Evolutionary conservation across 2,797 vertebrate species (phyloP).

Genomic region (Babyrousa celebensis): DNA sequence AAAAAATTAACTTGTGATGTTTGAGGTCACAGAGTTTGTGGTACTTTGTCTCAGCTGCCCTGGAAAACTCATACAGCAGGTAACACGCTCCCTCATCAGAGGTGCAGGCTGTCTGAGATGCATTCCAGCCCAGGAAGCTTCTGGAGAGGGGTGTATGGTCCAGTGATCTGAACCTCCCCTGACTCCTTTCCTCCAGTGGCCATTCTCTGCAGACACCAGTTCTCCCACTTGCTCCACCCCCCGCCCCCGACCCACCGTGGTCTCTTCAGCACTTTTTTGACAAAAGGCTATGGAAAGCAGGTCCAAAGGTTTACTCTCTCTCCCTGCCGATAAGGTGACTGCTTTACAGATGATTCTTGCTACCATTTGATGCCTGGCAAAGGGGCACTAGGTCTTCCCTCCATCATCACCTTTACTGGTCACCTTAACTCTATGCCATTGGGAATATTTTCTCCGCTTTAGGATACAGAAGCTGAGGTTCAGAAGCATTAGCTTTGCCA

Average conservation of each 20-base stretch:
- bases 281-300: not conserved
- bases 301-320: not conserved
- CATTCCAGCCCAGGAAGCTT: not conserved
- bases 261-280: not conserved
- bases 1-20: not conserved
- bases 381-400: not conserved
- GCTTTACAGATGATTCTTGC: not conserved
- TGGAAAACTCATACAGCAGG: not conserved
- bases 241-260: not conserved
- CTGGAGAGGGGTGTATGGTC: not conserved
- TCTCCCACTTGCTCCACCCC: not conserved
- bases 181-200: not conserved
- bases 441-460: not conserved
- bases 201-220: not conserved
- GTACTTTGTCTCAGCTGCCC: not conserved
- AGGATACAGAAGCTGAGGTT: not conserved
- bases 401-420: not conserved
- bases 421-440: not conserved
- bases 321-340: not conserved
- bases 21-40: not conserved
- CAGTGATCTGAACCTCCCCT: not conserved
- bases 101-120: not conserved
- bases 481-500: not conserved
- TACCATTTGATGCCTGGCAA: not conserved
- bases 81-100: not conserved